Conservation (phyloP, 2,797 vertebrate species). For the Periparus ater region DNA sequence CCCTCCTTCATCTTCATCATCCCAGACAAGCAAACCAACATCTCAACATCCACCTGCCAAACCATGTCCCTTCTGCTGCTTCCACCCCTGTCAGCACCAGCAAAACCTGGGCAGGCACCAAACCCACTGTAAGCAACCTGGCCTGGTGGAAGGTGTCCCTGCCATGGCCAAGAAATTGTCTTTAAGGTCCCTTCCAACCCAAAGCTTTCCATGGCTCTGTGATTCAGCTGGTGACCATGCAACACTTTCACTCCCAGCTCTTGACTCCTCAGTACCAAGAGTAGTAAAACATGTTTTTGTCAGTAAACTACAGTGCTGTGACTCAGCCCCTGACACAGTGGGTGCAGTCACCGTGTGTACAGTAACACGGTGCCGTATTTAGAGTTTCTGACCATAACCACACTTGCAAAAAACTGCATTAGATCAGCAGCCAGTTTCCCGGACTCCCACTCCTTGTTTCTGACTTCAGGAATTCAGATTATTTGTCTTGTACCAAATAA, state of each 20-base stretch:
- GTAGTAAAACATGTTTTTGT: constrained; percentile 61
- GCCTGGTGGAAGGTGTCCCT: neutral
- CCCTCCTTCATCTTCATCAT: neutral
- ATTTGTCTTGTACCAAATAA: constrained; percentile 61
- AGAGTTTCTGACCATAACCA: constrained; percentile 67
- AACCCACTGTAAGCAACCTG: accelerated
- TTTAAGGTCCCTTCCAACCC: neutral
- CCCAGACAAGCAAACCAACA: neutral
- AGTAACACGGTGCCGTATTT: constrained; percentile 65
- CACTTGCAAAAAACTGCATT: constrained; percentile 57
- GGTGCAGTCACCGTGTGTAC: constrained; percentile 38
- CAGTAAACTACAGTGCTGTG: constrained; percentile 45
- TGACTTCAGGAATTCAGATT: constrained; percentile 63
- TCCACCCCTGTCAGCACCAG: neutral
- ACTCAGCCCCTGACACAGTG: constrained; percentile 66
- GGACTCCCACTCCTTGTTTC: constrained; percentile 57
- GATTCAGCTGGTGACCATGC: neutral
- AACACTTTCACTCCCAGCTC: neutral
- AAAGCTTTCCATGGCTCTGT: neutral
- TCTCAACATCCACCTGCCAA: neutral
- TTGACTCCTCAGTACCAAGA: neutral
- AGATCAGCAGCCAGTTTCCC: constrained; percentile 66
- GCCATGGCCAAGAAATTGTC: neutral
- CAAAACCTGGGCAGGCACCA: neutral
- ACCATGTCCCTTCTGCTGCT: neutral